Base-by-base conservation (phyloP, 64 coral and sea anemone genomes). In the Dendronephthya gigantea region DNA sequence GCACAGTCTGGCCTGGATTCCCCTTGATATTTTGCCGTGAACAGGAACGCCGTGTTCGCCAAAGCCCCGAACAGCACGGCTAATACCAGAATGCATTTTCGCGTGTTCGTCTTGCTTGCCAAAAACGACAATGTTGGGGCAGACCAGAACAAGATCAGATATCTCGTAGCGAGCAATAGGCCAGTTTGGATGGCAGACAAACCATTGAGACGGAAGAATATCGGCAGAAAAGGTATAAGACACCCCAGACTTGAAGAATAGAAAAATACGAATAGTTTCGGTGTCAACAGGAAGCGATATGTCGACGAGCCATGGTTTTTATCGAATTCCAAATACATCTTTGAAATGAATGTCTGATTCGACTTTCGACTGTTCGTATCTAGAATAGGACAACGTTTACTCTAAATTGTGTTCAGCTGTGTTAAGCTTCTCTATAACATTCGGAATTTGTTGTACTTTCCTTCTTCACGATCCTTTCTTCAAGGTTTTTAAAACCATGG, bases 191-290 rank as follows among this genome's bases (percentile, higher is more conserved):
- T 87, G 4, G 95, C 92, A 25, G 92, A 93, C 72, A 98, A 48
- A 40, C 95, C 95, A 89, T 93, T 70, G 27, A 98, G 90, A 79
- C 95, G 95, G 84, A 90, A 98, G 70, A 87, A 98, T 90, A 98
- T 90, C 5, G 95, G 95, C 10, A 93, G 79, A 82, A 93, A 98
- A 0, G 92, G 95, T 38, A 91, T 47, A 28, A 98, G 82, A 13
- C 85, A 90, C 23, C 81, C 86, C 74, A 82, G 30, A 39, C 95
- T 87, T 27, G 95, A 89, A 0, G 86, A 85, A 55, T 86, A 91
- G 52, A 98, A 92, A 32, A 98, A 86, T 41, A 87, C 84, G 69
- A 98, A 90, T 30, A 98, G 66, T 84, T 91, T 98, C 9, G 91
- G 72, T 16, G 92, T 52, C 7, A 98, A 50, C 2, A 98, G 43